Evolutionary conservation across 2,113 vertebrate genomes (phyloP), one percentile per base, ranked within the genome.

Genomic region (Myodes glareolus): DNA sequence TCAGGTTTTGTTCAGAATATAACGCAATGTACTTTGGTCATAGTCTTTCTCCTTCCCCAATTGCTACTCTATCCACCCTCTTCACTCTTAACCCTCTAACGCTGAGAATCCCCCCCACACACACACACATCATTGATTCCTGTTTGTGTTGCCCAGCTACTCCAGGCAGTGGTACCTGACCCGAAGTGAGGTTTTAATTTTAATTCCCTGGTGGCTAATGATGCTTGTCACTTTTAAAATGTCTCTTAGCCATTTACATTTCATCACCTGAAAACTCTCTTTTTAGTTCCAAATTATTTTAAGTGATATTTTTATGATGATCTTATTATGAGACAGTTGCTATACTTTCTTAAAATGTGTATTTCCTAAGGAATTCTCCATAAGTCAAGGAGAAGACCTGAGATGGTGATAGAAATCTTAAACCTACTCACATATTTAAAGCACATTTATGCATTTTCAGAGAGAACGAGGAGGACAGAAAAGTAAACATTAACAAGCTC

Each of bases 71-170:
- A 14, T 47, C 27, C 42, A 14, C 27, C 6, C 6, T 77, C 42
- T 77, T 47, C 13, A 31, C 13, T 31, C 13, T 77, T 13, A 77
- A 3, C 0, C 25, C 25, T 42, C 2, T 47, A 47, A 47, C 25
- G 14, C 0, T 47, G 27, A 77, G 42, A 5, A 7, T 45, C 12
- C 29, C 13, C 7, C 7, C 4, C 2, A 1, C 27, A 5, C 55
- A 16, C 55, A 55, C 55, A 58, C 55, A 52, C 11, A n/a, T n/a
- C 42, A 47, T 47, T 47, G 42, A 47, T 77, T 31, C 2, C 13
- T 17, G 13, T 50, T 47, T 77, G 13, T 31, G 1, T 50, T 47
- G 45, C 3, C 27, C 27, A 31, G 31, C 45, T 77, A 47, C 47
- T 31, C 5, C 7, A 17, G 42, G 13, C 6, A 47, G 13, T 77